A percentile compares a stretch with the other conserved stretches of the same genome.
phyloP scores from a whole-genome alignment of 2,113 vertebrate species.

The Hypanus sabinus region DNA sequence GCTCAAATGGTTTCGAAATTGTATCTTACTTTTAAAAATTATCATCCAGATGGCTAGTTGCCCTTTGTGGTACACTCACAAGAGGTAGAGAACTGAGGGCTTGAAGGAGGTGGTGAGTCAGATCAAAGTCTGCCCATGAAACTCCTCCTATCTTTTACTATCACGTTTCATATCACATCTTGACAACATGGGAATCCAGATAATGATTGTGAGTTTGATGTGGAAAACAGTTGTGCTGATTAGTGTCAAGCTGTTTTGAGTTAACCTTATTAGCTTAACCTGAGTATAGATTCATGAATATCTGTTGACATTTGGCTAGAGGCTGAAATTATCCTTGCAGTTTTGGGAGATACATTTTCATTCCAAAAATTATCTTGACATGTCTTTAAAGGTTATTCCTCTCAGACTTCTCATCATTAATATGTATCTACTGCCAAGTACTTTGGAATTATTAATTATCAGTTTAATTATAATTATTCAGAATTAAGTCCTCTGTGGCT shows the following conservation, averaged over 20 bases:
- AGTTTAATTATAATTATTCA: slow-evolving; percentile 1
- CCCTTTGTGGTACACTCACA: too few relatives aligned
- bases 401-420: neutral
- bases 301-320: neutral
- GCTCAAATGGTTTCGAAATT: too few relatives aligned
- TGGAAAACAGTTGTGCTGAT: neutral
- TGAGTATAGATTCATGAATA: neutral
- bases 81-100: too few relatives aligned
- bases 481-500: neutral
- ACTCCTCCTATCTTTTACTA: neutral
- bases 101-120: too few relatives aligned
- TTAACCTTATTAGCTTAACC: neutral
- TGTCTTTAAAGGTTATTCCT: neutral
- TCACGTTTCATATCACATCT: neutral
- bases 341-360: neutral
- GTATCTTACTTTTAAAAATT: too few relatives aligned
- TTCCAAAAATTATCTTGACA: neutral
- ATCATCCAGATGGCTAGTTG: too few relatives aligned
- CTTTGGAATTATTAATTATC: neutral
- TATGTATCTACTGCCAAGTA: neutral
- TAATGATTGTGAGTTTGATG: neutral
- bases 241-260: neutral
- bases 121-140: too few relatives aligned
- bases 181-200: neutral
- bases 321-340: neutral